Evolutionary conservation across 35 echinoderm and acorn worm genomes (phyloP).

Genomic region (Hemicentrotus pulcherrimus): DNA sequence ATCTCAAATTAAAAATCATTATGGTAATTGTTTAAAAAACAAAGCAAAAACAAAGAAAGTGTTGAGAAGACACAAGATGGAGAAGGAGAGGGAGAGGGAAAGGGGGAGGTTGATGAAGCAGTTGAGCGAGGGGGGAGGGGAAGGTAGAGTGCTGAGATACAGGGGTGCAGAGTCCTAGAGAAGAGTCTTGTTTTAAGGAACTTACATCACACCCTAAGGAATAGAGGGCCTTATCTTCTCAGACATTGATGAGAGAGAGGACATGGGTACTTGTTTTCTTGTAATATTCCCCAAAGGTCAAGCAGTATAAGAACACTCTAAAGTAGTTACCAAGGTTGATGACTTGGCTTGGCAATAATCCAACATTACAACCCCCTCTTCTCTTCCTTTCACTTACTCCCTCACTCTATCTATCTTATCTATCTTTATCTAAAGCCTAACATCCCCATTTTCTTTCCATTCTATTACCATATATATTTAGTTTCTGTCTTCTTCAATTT

Average conservation of each 20-base stretch:
- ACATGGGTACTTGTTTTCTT: conserved; percentile 16
- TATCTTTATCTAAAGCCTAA: background rate
- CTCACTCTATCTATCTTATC: background rate
- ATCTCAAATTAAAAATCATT: no score
- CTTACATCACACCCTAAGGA: background rate
- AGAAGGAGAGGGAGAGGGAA: background rate
- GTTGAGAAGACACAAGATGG: background rate
- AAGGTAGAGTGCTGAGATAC: background rate
- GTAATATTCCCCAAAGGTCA: background rate
- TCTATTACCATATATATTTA: background rate
- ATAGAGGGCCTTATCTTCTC: no score
- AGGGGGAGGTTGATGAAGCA: background rate
- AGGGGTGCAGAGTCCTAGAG: background rate
- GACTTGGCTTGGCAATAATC: background rate
- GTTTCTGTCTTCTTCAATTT: background rate
- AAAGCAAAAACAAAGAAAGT: no score
- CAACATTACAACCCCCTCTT: background rate
- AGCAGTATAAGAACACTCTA: background rate
- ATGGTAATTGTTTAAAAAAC: no score
- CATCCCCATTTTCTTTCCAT: background rate
- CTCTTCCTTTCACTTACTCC: background rate
- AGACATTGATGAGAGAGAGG: conserved; percentile 32
- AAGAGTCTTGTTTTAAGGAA: background rate
- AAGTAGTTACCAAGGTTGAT: background rate
- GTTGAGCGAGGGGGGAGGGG: background rate